Evolutionary conservation across 2,888 invertebrate genomes (phyloP).

Genomic region (Oscheius onirici): DNA sequence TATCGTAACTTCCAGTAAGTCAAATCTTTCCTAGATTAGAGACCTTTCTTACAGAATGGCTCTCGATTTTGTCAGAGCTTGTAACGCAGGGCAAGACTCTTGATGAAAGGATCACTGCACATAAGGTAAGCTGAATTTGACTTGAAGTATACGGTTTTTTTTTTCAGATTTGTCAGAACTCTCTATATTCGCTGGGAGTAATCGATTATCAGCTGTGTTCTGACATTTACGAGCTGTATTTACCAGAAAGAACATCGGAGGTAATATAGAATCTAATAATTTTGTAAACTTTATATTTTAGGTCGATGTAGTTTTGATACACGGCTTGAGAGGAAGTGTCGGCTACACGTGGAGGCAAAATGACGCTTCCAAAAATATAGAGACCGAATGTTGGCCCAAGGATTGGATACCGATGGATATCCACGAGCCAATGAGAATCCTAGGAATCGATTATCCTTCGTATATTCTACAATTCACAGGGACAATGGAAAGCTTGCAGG

Average conservation of each 20-base stretch:
- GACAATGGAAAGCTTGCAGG: constrained; percentile 53
- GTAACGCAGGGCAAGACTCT: constrained; percentile 50
- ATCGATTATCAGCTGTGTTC: constrained; percentile 46
- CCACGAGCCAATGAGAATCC: constrained; percentile 56
- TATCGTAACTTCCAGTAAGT: constrained; percentile 48
- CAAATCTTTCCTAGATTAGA: too few relatives aligned
- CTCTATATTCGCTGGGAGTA: constrained; percentile 49
- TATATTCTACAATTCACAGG: constrained; percentile 59
- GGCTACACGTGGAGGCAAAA: constrained; percentile 67
- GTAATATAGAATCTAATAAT: constrained; percentile 32
- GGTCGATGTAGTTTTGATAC: constrained; percentile 66
- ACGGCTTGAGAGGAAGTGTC: constrained; percentile 65
- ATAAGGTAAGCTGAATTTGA: constrained; percentile 46
- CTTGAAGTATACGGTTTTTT: neutral
- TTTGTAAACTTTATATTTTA: constrained; percentile 28
- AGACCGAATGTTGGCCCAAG: constrained; percentile 66
- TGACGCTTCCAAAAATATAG: constrained; percentile 48
- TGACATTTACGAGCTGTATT: constrained; percentile 62
- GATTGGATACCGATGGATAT: constrained; percentile 67
- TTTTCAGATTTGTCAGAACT: constrained; percentile 59
- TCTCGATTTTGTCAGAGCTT: constrained; percentile 56
- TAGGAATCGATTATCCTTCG: constrained; percentile 67
- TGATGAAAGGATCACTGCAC: constrained; percentile 56
- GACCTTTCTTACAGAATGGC: constrained; percentile 54
- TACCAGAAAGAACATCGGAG: constrained; percentile 45